Evolutionary conservation across 2,797 vertebrate species (phyloP).

Genomic region (Potorous gilbertii): DNA sequence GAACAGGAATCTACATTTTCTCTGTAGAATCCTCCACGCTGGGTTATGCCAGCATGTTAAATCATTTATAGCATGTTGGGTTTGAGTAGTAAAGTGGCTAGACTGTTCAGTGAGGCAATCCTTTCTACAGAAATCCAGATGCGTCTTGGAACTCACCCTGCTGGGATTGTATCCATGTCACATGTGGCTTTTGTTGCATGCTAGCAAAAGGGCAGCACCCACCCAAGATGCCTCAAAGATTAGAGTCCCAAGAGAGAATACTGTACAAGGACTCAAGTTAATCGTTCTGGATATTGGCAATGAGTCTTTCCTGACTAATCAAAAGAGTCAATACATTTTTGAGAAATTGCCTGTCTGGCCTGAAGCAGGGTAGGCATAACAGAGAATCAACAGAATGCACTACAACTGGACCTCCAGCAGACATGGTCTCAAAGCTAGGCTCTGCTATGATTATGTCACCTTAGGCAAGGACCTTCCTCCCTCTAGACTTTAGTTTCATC

Average conservation of each 20-base stretch:
- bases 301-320: background rate
- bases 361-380: background rate
- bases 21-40: background rate
- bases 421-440: background rate
- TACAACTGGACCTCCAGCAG: background rate
- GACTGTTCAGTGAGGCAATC: background rate
- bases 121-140: background rate
- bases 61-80: fast-evolving
- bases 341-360: background rate
- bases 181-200: fast-evolving
- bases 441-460: background rate
- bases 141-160: background rate
- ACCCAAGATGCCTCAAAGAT: background rate
- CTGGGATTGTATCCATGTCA: background rate
- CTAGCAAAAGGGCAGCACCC: background rate
- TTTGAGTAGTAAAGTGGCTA: fast-evolving
- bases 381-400: background rate
- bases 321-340: background rate
- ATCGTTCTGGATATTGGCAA: background rate
- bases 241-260: background rate
- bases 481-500: background rate
- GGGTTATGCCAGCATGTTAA: background rate
- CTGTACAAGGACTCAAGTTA: background rate
- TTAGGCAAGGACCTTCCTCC: background rate
- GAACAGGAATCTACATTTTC: background rate